Percentiles rank a stretch among this genome's conserved stretches.
Conservation (phyloP, 2,888 invertebrate species). For the Monoplex corrugatus region DNA sequence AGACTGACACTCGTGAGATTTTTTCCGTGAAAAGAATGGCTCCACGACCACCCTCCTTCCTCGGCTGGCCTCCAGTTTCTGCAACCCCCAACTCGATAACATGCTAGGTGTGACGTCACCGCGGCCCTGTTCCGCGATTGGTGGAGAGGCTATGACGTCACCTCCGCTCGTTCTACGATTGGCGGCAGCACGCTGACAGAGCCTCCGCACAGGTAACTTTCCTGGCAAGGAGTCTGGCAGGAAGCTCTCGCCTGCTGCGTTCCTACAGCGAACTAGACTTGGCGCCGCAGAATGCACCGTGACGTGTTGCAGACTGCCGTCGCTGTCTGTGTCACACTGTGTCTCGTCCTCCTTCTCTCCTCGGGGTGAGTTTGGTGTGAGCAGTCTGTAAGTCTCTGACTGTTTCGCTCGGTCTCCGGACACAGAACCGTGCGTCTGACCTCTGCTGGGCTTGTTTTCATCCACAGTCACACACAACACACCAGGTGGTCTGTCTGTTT, state of each 20-base stretch:
- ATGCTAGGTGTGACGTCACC: neutral
- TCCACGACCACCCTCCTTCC: neutral
- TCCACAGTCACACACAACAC: too few species aligned
- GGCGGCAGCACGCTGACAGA: constrained; percentile 35
- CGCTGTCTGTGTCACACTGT: neutral
- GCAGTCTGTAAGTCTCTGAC: too few species aligned
- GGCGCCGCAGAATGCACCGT: too few species aligned
- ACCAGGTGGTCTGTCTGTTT: too few species aligned
- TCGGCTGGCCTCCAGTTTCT: neutral
- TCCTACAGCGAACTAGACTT: constrained; percentile 33
- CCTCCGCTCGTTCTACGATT: constrained; percentile 46
- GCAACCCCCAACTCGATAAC: neutral
- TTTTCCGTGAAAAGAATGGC: neutral
- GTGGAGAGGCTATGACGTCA: constrained; percentile 5
- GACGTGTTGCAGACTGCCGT: too few species aligned
- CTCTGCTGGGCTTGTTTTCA: too few species aligned
- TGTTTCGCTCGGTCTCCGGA: too few species aligned
- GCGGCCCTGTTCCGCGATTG: neutral
- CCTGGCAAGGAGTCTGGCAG: neutral
- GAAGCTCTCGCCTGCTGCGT: neutral
- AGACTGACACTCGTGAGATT: neutral
- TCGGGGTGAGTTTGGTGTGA: too few species aligned
- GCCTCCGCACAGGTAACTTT: constrained; percentile 4
- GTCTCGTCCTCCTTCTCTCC: neutral
- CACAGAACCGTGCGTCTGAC: too few species aligned